Conservation (phyloP, 2,888 invertebrate species). For the Torymus aiolomorphi region DNA sequence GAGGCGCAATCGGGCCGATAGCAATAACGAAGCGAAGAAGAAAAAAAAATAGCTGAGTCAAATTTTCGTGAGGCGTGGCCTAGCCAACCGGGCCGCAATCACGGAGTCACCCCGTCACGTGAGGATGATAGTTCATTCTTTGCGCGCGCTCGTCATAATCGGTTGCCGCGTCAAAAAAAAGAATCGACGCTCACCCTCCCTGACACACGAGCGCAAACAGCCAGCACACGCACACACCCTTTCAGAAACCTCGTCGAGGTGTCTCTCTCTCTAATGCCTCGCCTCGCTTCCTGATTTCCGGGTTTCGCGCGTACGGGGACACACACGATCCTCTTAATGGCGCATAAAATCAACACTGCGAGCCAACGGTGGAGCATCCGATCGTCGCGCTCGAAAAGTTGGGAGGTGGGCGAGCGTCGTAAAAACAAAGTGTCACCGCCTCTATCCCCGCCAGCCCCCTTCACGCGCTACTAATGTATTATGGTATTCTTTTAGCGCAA, state of each 20-base stretch:
- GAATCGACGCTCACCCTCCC: conserved; percentile 7
- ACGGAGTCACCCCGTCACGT: not conserved
- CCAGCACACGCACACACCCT: conserved; percentile 38
- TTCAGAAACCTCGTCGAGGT: conserved; percentile 19
- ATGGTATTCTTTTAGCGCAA: conserved; percentile 31
- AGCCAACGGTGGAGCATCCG: not conserved
- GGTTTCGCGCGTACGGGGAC: conserved; percentile 58
- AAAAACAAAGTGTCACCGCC: conserved; percentile 11
- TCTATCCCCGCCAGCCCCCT: no score
- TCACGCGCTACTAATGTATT: conserved; percentile 20
- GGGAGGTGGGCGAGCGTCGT: not conserved
- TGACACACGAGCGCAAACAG: conserved; percentile 6
- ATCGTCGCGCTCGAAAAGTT: not conserved
- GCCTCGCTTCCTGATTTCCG: conserved; percentile 67
- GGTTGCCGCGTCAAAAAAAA: conserved; percentile 18
- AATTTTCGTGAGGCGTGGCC: conserved; percentile 39
- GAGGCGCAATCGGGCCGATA: no score
- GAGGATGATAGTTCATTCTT: conserved; percentile 10
- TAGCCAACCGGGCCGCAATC: not conserved
- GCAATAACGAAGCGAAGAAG: no score
- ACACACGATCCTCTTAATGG: conserved; percentile 72
- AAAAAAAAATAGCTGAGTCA: conserved; percentile 36
- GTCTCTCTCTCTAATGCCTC: conserved; percentile 57
- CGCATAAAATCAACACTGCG: conserved; percentile 62
- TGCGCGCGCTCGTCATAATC: conserved; percentile 27